A percentile compares a stretch with the other conserved stretches of the same genome.
Evolutionary conservation across 2,888 invertebrate genomes (phyloP).

Genomic region (Odontocolon sp.): DNA sequence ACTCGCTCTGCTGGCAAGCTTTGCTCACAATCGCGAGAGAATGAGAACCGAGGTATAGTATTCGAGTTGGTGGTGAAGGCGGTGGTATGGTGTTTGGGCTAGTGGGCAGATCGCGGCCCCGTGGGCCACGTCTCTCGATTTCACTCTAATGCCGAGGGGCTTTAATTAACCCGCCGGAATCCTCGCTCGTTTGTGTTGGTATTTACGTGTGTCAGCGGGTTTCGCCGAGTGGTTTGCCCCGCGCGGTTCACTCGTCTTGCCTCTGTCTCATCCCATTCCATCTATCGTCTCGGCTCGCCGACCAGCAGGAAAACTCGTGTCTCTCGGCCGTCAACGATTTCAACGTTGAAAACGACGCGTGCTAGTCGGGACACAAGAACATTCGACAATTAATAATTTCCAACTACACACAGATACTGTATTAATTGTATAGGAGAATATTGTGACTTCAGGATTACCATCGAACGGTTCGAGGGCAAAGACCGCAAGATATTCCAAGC

Average conservation of each 20-base stretch:
- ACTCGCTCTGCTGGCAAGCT: slow-evolving; percentile 29
- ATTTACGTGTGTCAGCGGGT: slow-evolving; percentile 74
- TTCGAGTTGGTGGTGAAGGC: slow-evolving; percentile 23
- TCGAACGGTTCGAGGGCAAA: background rate
- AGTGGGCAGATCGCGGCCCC: slow-evolving; percentile 49
- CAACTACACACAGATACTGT: background rate
- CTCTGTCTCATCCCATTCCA: slow-evolving; percentile 34
- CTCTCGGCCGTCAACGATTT: slow-evolving; percentile 18
- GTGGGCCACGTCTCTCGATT: slow-evolving; percentile 65
- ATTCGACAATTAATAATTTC: slow-evolving; percentile 26
- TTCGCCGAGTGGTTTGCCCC: slow-evolving; percentile 58
- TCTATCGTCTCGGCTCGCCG: slow-evolving; percentile 7
- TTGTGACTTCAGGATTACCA: too few relatives aligned
- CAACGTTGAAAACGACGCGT: background rate
- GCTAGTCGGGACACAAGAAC: background rate
- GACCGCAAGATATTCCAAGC: background rate
- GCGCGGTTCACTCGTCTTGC: slow-evolving; percentile 34
- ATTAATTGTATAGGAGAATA: too few relatives aligned
- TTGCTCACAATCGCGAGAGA: background rate
- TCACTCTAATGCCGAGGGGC: slow-evolving; percentile 70
- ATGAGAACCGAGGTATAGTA: slow-evolving; percentile 20
- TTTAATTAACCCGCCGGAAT: slow-evolving; percentile 75
- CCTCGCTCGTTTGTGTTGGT: slow-evolving; percentile 67
- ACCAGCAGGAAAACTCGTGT: slow-evolving; percentile 63
- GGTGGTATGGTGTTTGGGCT: slow-evolving; percentile 38